These are phyloP conservation scores for Butastur rufipennis DNA, from an alignment of 2,113 vertebrate genomes.

Conservation along the genomic window DNA sequence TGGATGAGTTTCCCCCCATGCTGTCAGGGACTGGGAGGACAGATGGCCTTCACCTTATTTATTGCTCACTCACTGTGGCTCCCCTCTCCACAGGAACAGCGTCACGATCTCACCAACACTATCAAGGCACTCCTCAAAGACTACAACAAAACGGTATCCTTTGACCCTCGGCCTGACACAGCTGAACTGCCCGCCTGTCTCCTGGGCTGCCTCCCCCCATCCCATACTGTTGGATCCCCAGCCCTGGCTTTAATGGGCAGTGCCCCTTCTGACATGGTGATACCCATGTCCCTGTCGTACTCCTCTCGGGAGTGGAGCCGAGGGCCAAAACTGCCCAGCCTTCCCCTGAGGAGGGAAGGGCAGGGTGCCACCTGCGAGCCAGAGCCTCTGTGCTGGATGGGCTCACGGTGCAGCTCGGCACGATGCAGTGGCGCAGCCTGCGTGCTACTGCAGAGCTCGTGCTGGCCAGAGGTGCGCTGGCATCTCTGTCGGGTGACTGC, in stretches of 20 bases:
- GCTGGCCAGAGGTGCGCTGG: fast-evolving
- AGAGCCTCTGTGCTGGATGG: not conserved
- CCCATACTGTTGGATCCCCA: not conserved
- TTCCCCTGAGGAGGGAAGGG: not conserved
- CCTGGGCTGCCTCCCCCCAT: not conserved
- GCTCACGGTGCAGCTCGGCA: fast-evolving
- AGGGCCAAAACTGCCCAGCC: not conserved
- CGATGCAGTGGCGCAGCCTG: not conserved
- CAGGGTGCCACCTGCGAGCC: not conserved
- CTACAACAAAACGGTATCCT: conserved; percentile 96
- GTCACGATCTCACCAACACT: conserved; percentile 76
- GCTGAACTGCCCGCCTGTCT: not conserved
- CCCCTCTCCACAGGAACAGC: conserved; percentile 78
- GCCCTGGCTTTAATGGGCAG: not conserved
- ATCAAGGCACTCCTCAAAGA: conserved; percentile 89
- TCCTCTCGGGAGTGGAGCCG: not conserved
- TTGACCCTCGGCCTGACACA: not conserved
- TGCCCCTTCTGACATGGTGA: not conserved
- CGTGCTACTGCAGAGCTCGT: fast-evolving
- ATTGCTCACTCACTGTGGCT: fast-evolving
- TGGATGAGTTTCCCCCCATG: not conserved
- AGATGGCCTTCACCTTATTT: not conserved
- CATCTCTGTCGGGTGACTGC: not conserved
- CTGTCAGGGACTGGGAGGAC: not conserved
- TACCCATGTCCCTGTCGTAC: not conserved